These are phyloP conservation scores for Clivina fossor DNA, from an alignment of 2,888 invertebrate genomes.

Conservation along the genomic window DNA sequence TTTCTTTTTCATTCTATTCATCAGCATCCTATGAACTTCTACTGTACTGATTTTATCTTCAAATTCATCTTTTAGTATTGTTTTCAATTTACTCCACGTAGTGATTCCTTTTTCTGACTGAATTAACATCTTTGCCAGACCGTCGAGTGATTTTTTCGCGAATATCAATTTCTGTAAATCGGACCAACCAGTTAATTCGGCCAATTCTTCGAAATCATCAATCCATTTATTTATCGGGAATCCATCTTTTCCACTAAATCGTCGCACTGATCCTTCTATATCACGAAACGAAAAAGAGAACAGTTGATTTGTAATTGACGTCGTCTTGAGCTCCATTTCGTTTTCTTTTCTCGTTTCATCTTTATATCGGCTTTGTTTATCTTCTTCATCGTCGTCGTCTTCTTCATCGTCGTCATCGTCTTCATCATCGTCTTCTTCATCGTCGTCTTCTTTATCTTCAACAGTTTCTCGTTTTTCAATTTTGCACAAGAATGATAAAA, in stretches of 20 bases:
- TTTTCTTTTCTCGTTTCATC: too few relatives aligned
- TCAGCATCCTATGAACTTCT: conserved; percentile 4
- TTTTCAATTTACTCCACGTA: conserved; percentile 22
- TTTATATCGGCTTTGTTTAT: too few relatives aligned
- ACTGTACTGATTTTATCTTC: conserved; percentile 16
- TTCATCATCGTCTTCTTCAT: conserved; percentile 2
- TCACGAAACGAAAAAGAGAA: conserved; percentile 3
- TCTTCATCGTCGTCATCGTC: too few relatives aligned
- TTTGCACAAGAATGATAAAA: too few relatives aligned
- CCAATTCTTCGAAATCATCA: conserved; percentile 35
- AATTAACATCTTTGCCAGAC: conserved; percentile 34
- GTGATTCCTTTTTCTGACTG: conserved; percentile 33
- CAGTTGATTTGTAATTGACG: too few relatives aligned
- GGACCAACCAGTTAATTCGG: conserved; percentile 28
- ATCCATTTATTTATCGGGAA: conserved; percentile 35
- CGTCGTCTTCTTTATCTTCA: conserved; percentile 6
- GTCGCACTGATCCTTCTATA: conserved; percentile 3
- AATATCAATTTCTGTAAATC: conserved; percentile 35
- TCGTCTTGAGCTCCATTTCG: too few relatives aligned
- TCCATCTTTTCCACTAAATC: conserved; percentile 12
- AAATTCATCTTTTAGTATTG: conserved; percentile 21
- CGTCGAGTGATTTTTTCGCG: conserved; percentile 34
- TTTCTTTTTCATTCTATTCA: conserved; percentile 40
- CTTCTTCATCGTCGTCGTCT: too few relatives aligned
- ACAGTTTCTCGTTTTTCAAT: too few relatives aligned